A percentile compares a stretch with the other conserved stretches of the same genome.
Conservation (phyloP, 2,888 invertebrate genomes). For the Zygaena filipendulae region DNA sequence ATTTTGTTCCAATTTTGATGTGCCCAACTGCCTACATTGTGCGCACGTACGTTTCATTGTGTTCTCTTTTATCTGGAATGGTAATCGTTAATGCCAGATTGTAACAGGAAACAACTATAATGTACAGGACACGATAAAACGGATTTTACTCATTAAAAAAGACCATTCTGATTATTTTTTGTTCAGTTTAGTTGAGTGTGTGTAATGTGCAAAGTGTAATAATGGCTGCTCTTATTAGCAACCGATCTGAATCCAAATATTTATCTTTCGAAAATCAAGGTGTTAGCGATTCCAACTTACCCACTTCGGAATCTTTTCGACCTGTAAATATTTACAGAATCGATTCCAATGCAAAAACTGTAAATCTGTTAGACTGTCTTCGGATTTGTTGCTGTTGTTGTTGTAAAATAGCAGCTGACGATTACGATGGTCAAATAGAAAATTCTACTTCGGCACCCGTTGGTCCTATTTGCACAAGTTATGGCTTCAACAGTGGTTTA, state of each 20-base stretch:
- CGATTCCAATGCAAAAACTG: conserved; percentile 20
- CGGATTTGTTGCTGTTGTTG: conserved; percentile 31
- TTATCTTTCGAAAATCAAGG: conserved; percentile 33
- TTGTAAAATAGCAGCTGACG: conserved; percentile 25
- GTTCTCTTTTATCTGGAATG: neutral
- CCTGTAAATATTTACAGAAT: conserved; percentile 38
- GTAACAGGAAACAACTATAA: conserved; percentile 51
- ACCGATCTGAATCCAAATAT: conserved; percentile 31
- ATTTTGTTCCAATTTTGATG: too few species aligned
- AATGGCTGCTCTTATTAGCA: conserved; percentile 31
- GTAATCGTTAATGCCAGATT: conserved; percentile 27
- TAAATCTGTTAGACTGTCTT: conserved; percentile 27
- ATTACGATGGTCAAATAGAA: conserved; percentile 26
- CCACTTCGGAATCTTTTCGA: conserved; percentile 10
- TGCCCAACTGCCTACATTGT: too few species aligned
- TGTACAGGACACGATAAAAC: conserved; percentile 51
- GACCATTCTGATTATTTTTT: neutral
- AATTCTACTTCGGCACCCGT: conserved; percentile 38
- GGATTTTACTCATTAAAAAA: conserved; percentile 33
- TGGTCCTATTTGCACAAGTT: conserved; percentile 36
- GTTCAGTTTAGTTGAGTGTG: conserved; percentile 28
- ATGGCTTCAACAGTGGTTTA: conserved; percentile 28
- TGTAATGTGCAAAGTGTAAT: conserved; percentile 17
- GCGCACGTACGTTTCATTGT: too few species aligned
- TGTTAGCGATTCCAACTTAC: conserved; percentile 21